Evolutionary conservation across 1,140 invertebrate genomes (phyloP), one percentile per base, ranked within the genome.

Genomic region (Drosophila bifasciata): DNA sequence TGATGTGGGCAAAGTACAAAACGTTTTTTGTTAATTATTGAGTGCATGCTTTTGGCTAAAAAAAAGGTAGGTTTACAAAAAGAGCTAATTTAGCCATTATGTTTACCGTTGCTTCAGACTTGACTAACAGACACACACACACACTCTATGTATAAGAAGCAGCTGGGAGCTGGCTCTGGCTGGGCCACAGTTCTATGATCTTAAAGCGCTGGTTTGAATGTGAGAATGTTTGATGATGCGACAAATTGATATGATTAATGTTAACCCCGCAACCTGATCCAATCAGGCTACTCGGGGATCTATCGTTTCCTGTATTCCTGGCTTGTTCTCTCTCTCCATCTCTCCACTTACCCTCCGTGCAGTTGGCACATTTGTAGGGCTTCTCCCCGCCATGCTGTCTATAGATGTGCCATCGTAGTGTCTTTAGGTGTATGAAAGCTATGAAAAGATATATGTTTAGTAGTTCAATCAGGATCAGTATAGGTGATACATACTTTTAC

Each of bases 351-450:
- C 89, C 89, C 63, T 90, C 85, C 7, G 89, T 78, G 59, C 89
- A 91, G 25, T 83, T 75, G 15, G 71, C 73, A 46, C 89, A 91
- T 53, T 91, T 91, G 16, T 71, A 91, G 8, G 89, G 89, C 52
- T 91, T 91, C 55, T 91, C 89, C 1, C 89, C 89, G 25, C 89
- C 89, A 51, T 91, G 89, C 41, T 91, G 78, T 28, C 79, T 51
- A 62, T 84, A 91, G 23, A 91, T 89, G 51, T 91, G 89, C 89
- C 89, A 91, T 5, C 89, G 81, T 19, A 91, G 66, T 5, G 84
- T 91, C 48, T 91, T 91, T 5, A 91, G 73, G 40, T 91, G 89
- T 23, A 88, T 88, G 21, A 91, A 91, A 25, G 89, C 89, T 90
- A 13, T n/a, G 39, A 7, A 28, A 17, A 63, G 0, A 21, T 13